phyloP scores from a whole-genome alignment of 2,113 vertebrate species.

The Cariama cristata region DNA sequence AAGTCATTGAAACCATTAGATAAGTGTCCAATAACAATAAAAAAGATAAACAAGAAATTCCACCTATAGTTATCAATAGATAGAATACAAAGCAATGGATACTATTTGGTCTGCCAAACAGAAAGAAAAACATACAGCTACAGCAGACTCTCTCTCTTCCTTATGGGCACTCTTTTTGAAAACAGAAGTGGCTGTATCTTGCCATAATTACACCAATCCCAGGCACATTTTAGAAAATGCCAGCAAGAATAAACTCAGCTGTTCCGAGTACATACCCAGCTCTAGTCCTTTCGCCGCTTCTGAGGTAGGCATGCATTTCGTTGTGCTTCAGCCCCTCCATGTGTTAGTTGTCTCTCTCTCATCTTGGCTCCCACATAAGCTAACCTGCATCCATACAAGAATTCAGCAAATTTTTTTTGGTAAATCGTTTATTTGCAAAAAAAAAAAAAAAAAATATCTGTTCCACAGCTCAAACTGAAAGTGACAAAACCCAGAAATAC shows the following conservation, averaged over 20 bases:
- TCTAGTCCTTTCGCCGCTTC: not conserved
- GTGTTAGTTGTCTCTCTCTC: not conserved
- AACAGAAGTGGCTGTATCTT: not conserved
- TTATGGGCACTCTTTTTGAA: not conserved
- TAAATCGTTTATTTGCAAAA: not conserved
- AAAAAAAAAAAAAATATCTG: not conserved
- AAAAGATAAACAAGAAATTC: conserved; percentile 26
- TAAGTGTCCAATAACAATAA: conserved; percentile 21
- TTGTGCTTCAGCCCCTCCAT: not conserved
- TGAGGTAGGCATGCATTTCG: accelerated
- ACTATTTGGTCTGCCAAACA: not conserved
- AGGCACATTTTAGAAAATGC: not conserved
- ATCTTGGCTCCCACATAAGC: not conserved
- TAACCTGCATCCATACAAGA: not conserved
- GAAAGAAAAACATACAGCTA: not conserved
- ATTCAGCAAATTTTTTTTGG: not conserved
- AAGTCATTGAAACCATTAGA: conserved; percentile 61
- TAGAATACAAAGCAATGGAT: not conserved
- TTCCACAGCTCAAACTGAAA: not conserved
- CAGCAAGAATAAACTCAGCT: not conserved
- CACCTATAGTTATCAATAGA: not conserved
- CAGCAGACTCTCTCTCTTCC: not conserved
- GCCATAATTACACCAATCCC: not conserved
- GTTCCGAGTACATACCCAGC: not conserved
- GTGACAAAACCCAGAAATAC: not conserved